These are phyloP conservation scores for Bradynema listronoti DNA, from an alignment of 1,140 invertebrate genomes.

Conservation along the genomic window DNA sequence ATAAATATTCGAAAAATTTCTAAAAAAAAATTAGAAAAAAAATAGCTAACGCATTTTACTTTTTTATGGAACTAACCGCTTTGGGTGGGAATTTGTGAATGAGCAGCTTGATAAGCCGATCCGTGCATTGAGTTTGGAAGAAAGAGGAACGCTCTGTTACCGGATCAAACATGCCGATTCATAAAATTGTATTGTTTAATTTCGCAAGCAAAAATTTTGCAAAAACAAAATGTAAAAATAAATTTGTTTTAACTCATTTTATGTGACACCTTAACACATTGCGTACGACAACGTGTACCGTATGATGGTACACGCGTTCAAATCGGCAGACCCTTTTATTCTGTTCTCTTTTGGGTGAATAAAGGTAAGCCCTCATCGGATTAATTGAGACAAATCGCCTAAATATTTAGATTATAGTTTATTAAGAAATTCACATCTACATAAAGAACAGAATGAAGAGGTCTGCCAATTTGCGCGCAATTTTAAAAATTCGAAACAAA, in stretches of 20 bases:
- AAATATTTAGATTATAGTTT: too few species aligned
- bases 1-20: too few species aligned
- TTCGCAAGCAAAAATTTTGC: not conserved
- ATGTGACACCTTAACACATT: not conserved
- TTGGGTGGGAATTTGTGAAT: constrained; percentile 6
- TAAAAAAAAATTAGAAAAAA: too few species aligned
- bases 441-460: too few species aligned
- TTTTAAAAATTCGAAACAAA: too few species aligned
- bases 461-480: too few species aligned
- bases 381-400: too few species aligned
- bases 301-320: not conserved
- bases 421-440: too few species aligned
- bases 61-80: too few species aligned
- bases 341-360: too few species aligned
- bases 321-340: not conserved
- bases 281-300: not conserved
- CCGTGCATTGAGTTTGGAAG: constrained; percentile 11
- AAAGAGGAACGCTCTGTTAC: constrained; percentile 22
- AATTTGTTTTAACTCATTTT: not conserved
- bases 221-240: not conserved
- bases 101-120: constrained; percentile 22
- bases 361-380: too few species aligned
- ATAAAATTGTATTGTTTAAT: constrained; percentile 12
- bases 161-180: constrained; percentile 13
- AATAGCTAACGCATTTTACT: too few species aligned